phyloP scores from a whole-genome alignment of 2,888 invertebrate species.

The Molanna angustata region DNA sequence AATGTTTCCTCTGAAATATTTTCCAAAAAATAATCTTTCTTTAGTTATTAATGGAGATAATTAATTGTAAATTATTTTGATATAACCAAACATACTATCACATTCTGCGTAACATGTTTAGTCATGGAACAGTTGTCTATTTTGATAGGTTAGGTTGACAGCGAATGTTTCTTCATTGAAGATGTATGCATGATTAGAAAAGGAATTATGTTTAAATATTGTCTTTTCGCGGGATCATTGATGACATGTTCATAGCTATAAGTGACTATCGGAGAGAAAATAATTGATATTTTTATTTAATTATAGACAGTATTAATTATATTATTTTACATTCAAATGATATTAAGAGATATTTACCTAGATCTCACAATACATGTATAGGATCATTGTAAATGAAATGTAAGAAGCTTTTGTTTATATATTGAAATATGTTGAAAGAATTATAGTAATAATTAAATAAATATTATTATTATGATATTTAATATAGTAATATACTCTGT shows the following conservation, averaged over 20 bases:
- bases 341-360: constrained; percentile 33
- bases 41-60: too few species aligned
- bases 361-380: constrained; percentile 30
- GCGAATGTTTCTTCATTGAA: too few species aligned
- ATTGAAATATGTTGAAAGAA: constrained; percentile 29
- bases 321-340: constrained; percentile 33
- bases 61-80: too few species aligned
- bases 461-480: constrained; percentile 16
- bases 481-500: constrained; percentile 29
- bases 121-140: too few species aligned
- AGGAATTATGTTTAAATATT: too few species aligned
- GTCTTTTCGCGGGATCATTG: constrained; percentile 29
- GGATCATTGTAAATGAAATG: constrained; percentile 31
- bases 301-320: constrained; percentile 33
- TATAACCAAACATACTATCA: too few species aligned
- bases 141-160: too few species aligned
- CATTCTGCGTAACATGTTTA: too few species aligned
- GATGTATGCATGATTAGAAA: too few species aligned
- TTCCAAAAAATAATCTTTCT: too few species aligned
- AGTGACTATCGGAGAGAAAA: constrained; percentile 27
- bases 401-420: constrained; percentile 30
- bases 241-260: constrained; percentile 32
- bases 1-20: too few species aligned
- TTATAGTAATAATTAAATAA: constrained; percentile 29
- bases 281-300: constrained; percentile 31